Evolutionary conservation across 2,888 invertebrate species (phyloP), one percentile per base, ranked within the genome.

Genomic region (Drosophila fulvimacula): DNA sequence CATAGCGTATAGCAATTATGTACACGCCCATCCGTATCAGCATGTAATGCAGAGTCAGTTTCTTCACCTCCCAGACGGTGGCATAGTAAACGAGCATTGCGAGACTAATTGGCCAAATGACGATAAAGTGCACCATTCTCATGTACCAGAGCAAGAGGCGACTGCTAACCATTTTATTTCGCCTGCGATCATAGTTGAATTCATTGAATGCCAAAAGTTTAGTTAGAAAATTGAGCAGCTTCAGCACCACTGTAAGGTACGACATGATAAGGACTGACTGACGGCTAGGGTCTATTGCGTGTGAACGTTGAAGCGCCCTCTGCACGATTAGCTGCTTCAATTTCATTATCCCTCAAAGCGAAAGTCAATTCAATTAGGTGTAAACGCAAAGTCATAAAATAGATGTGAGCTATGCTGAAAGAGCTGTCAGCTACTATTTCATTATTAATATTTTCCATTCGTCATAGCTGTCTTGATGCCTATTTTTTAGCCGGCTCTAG

Each of bases 221-320:
- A 30, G 39, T 57, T n/a, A 58, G 7, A n/a, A 57, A 9, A 7
- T n/a, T 11, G n/a, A 59, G 27, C n/a, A 32, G 2, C 15, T 17
- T 39, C 17, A 60, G 19, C 24, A 60, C 6, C 17, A 24, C 13
- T 30, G 21, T 17, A 6, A 41, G 21, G 34, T 15, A 7, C 59
- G 34, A 36, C 60, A 61, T 61, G 10, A 7, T 15, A 9, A 6
- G 11, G 19, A 61, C 42, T 59, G 60, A 58, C 41, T 41, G 61
- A 24, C 32, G 13, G 41, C 6, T 0, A 0, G 2, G 5, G 0
- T 9, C 5, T 30, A 19, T 52, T 15, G 21, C 21, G 17, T 27
- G n/a, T 1, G 46, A 10, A n/a, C n/a, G n/a, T n/a, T n/a, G n/a
- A n/a, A n/a, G n/a, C n/a, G n/a, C n/a, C n/a, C 19, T 21, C 3